Evolutionary conservation across 2,113 vertebrate species (phyloP).

Genomic region (Labeo rohita): DNA sequence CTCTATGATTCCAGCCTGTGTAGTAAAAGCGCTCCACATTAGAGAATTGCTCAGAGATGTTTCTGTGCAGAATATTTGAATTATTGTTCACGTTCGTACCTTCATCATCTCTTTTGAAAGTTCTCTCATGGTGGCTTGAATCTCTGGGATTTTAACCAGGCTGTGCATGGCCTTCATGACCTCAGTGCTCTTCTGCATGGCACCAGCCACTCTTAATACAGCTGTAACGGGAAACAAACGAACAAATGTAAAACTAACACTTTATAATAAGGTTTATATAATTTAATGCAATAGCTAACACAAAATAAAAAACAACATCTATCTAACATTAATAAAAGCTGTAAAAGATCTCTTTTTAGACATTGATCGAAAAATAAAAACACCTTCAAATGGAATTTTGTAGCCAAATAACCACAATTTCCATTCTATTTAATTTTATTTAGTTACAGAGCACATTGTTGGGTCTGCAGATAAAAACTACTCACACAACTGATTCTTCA

Average conservation of each 20-base stretch:
- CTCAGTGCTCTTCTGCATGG: slow-evolving; percentile 95
- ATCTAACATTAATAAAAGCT: too few species aligned
- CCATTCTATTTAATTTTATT: not conserved
- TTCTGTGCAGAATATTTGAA: not conserved
- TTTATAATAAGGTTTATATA: too few species aligned
- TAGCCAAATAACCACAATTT: not conserved
- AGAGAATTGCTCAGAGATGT: not conserved
- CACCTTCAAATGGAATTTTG: too few species aligned
- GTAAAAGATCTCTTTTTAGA: too few species aligned
- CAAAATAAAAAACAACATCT: too few species aligned
- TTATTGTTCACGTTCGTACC: slow-evolving; percentile 68
- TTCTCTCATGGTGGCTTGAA: slow-evolving; percentile 96
- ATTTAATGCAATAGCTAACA: too few species aligned
- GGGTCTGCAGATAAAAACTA: slow-evolving; percentile 16
- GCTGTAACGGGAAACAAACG: slow-evolving; percentile 71
- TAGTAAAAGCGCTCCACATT: not conserved
- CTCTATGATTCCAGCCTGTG: slow-evolving; percentile 96
- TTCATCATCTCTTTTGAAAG: slow-evolving; percentile 99
- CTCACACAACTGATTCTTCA: slow-evolving; percentile 98
- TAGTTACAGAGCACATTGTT: not conserved
- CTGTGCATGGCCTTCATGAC: slow-evolving; percentile 99
- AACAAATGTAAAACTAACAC: not conserved
- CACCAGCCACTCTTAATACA: slow-evolving; percentile 87
- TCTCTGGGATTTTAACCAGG: slow-evolving; percentile 93
- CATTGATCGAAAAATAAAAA: too few species aligned